A percentile compares a stretch with the other conserved stretches of the same genome.
These are phyloP conservation scores for Hystrix brachyura DNA, from an alignment of 2,113 vertebrate species.

Conservation along the genomic window DNA sequence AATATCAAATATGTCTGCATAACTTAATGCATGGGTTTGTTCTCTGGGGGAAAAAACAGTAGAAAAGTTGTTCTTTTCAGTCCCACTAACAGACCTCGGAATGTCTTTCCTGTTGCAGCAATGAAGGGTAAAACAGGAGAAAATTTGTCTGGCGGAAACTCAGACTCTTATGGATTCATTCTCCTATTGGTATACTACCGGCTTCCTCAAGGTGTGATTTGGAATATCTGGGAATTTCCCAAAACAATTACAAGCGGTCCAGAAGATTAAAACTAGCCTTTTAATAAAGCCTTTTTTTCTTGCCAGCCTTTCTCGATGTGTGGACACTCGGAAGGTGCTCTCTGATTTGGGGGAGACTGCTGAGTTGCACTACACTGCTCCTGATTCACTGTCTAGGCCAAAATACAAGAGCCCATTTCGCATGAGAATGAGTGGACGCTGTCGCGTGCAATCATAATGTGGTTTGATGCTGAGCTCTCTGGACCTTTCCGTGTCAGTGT, in stretches of 20 bases:
- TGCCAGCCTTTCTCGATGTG: accelerated
- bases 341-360: accelerated
- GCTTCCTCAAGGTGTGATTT: not conserved
- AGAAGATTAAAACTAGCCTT: not conserved
- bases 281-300: not conserved
- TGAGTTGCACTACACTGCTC: not conserved
- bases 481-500: not conserved
- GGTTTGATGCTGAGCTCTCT: not conserved
- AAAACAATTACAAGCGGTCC: not conserved
- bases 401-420: not conserved
- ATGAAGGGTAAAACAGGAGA: not conserved
- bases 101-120: not conserved
- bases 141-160: not conserved
- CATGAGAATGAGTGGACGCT: not conserved
- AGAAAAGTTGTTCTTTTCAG: not conserved
- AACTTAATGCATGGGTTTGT: not conserved
- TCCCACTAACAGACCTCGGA: not conserved
- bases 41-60: not conserved
- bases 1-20: not conserved
- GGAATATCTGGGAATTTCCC: accelerated
- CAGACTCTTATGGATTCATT: not conserved
- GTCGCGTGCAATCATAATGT: accelerated
- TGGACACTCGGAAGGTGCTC: accelerated
- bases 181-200: not conserved
- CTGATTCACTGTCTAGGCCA: not conserved